These are phyloP conservation scores for Hippocampus zosterae DNA, from an alignment of 2,113 vertebrate species.

Conservation along the genomic window DNA sequence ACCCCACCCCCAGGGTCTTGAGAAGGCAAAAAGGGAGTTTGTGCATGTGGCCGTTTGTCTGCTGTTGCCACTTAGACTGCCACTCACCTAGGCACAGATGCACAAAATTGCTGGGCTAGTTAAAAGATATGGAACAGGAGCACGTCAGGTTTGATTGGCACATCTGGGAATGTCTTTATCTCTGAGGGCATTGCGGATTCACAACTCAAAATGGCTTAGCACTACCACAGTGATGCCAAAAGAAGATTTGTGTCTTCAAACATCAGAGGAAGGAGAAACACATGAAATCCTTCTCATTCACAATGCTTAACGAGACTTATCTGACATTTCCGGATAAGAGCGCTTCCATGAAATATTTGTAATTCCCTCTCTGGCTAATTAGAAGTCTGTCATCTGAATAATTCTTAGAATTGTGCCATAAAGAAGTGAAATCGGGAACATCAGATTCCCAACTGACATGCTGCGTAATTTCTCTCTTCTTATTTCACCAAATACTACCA, in stretches of 20 bases:
- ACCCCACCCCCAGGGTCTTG: slow-evolving; percentile 60
- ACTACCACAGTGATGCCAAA: slow-evolving; percentile 43
- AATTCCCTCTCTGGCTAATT: slow-evolving; percentile 53
- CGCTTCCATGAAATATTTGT: slow-evolving; percentile 35
- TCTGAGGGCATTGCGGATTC: slow-evolving; percentile 33
- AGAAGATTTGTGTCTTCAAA: slow-evolving; percentile 50
- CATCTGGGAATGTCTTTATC: slow-evolving; percentile 41
- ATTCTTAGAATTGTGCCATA: slow-evolving; percentile 56
- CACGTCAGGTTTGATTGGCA: slow-evolving; percentile 25
- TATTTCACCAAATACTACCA: slow-evolving; percentile 40
- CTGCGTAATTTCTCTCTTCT: slow-evolving; percentile 31
- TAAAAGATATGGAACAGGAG: slow-evolving; percentile 14
- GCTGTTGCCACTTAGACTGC: slow-evolving; percentile 54
- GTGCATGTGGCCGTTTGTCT: slow-evolving; percentile 54
- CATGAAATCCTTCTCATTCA: slow-evolving; percentile 42
- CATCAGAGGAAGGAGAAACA: slow-evolving; percentile 38
- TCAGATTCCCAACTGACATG: slow-evolving; percentile 33
- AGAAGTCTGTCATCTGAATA: slow-evolving; percentile 55
- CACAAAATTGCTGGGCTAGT: slow-evolving; percentile 28
- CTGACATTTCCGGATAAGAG: slow-evolving; percentile 40
- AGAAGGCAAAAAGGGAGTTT: slow-evolving; percentile 51
- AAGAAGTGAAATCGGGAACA: slow-evolving; percentile 32
- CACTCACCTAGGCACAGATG: slow-evolving; percentile 10
- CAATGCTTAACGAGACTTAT: slow-evolving; percentile 42
- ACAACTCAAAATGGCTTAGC: slow-evolving; percentile 34